Evolutionary conservation across 37 sponge, comb jelly and placozoan genomes (phyloP).

Genomic region (Axinella damicornis): DNA sequence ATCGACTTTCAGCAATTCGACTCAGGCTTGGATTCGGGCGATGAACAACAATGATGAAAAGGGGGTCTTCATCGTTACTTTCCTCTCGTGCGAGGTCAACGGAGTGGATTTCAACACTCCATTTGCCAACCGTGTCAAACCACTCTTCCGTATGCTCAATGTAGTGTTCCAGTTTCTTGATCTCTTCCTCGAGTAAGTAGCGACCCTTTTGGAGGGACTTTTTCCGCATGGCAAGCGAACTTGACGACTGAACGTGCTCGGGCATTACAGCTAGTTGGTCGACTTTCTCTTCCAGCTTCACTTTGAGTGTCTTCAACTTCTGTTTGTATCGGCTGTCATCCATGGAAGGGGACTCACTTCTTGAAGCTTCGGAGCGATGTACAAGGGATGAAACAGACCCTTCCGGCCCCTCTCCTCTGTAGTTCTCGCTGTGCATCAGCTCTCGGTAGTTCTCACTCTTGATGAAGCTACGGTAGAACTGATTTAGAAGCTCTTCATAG

Average conservation of each 20-base stretch:
- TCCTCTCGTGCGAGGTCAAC: slow-evolving; percentile 56
- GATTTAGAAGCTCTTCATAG: slow-evolving; percentile 48
- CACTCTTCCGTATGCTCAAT: slow-evolving; percentile 77
- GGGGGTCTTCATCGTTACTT: slow-evolving; percentile 48
- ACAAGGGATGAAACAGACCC: background rate
- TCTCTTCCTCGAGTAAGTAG: slow-evolving; percentile 37
- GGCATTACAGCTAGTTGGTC: slow-evolving; percentile 41
- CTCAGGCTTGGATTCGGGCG: slow-evolving; percentile 2
- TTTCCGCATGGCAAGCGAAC: slow-evolving; percentile 37
- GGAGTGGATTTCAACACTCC: slow-evolving; percentile 55
- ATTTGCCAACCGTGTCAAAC: slow-evolving; percentile 72
- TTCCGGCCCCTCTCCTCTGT: background rate
- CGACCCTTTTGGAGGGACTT: slow-evolving; percentile 52
- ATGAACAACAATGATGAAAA: slow-evolving; percentile 64
- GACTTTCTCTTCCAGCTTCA: slow-evolving; percentile 45
- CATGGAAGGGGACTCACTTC: background rate
- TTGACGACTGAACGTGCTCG: background rate
- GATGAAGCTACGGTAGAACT: slow-evolving; percentile 68
- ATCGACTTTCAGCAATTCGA: background rate
- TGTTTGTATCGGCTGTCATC: slow-evolving; percentile 55
- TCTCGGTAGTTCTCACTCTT: slow-evolving; percentile 53
- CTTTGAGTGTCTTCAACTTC: slow-evolving; percentile 43
- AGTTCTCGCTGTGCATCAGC: slow-evolving; percentile 18
- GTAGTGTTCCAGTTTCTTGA: slow-evolving; percentile 79
- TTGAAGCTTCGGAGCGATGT: background rate